These are phyloP conservation scores for Dolichotis patagonum DNA, from an alignment of 2,113 vertebrate species.

Conservation along the genomic window DNA sequence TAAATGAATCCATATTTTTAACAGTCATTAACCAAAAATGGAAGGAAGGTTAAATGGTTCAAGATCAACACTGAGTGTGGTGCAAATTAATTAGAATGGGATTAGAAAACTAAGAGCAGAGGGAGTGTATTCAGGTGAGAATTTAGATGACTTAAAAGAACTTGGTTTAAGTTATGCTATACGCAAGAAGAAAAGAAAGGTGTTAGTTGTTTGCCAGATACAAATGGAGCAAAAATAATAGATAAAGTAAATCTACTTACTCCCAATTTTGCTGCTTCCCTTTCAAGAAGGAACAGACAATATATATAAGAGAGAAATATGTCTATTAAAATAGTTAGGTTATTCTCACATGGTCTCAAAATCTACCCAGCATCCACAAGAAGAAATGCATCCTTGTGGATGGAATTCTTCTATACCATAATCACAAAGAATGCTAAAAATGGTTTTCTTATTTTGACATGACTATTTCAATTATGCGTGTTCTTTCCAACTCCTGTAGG, in stretches of 20 bases:
- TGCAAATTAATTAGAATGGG: neutral
- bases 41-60: neutral
- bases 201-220: neutral
- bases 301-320: neutral
- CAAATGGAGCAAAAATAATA: neutral
- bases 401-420: neutral
- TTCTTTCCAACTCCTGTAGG: neutral
- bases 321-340: neutral
- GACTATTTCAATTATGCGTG: conserved; percentile 2
- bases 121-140: neutral
- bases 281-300: neutral
- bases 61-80: neutral
- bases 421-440: neutral
- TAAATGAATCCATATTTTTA: conserved; percentile 14
- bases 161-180: neutral
- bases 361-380: neutral
- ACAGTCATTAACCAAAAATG: conserved; percentile 43
- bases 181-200: neutral
- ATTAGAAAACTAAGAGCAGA: neutral
- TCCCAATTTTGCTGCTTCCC: neutral
- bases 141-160: neutral
- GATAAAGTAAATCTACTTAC: neutral
- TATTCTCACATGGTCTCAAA: conserved; percentile 19
- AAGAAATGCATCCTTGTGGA: neutral
- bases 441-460: conserved; percentile 21